Base-by-base conservation (phyloP, 2,888 invertebrate species). In the Dolomedes plantarius region DNA sequence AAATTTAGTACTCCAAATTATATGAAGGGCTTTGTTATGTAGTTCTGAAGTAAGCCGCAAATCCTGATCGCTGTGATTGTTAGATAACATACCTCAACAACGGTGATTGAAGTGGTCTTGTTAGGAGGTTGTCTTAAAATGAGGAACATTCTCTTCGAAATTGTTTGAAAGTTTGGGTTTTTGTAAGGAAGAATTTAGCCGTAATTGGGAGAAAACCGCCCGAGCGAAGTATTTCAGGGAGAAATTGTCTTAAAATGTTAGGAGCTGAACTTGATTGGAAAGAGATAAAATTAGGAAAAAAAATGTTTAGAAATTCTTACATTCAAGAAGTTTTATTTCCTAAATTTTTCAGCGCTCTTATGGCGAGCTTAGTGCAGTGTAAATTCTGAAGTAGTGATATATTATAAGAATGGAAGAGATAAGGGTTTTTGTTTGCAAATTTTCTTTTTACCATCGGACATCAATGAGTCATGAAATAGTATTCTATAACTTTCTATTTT, bases 21-120 rank as follows among this genome's bases (percentile, higher is more conserved):
- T 56, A 23, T 23, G 23, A 56, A 56, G 23, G 23, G 56, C 56
- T 56, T 46, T 56, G 56, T 56, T 56, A 23, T 56, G 56, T 11
- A 23, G 23, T 23, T 23, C 5, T 23, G 23, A 11, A 56, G 56
- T 56, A 56, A 56, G 56, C 56, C 56, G 56, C 23, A 56, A 56
- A 56, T 56, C 56, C 56, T 56, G 56, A 56, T 56, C 56, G 5
- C 23, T 6, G 56, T 56, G 56, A 56, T 56, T 56, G 56, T 56
- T 56, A 23, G 56, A 23, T 56, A 56, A 56, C 56, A 56, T 56
- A 23, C n/a, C 56, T 1, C 19, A 56, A 36, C 23, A 23, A 6
- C 23, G 56, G 56, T 56, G 56, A 56, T 56, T 56, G 56, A 56
- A 56, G 56, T 56, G 23, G 56, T 56, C 56, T 23, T 56, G 56